Evolutionary conservation across 1,140 invertebrate species (phyloP).

Genomic region (Euura lappo): DNA sequence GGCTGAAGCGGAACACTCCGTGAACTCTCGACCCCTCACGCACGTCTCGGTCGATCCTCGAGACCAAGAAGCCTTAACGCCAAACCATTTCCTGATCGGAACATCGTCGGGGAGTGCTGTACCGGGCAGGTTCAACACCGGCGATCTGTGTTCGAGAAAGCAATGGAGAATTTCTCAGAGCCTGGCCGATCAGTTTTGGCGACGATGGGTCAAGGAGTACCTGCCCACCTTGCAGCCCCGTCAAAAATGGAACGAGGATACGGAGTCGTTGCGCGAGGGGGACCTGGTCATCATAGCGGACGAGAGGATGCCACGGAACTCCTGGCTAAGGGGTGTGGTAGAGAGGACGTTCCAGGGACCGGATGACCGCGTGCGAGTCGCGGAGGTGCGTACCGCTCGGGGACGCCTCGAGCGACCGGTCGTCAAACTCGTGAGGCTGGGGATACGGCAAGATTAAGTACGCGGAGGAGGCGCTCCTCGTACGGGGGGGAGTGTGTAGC

Average conservation of each 20-base stretch:
- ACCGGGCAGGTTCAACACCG: slow-evolving; percentile 14
- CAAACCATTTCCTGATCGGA: slow-evolving; percentile 25
- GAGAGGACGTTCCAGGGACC: too few relatives aligned
- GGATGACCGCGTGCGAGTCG: slow-evolving; percentile 26
- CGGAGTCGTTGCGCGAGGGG: slow-evolving; percentile 3
- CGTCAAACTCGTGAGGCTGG: too few relatives aligned
- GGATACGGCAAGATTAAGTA: too few relatives aligned
- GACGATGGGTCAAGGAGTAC: slow-evolving; percentile 34
- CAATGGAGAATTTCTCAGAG: slow-evolving; percentile 32
- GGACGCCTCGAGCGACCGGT: background rate
- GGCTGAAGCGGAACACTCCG: slow-evolving; percentile 11
- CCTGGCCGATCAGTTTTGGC: slow-evolving; percentile 34
- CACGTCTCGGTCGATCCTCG: slow-evolving; percentile 20
- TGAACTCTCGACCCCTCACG: slow-evolving; percentile 33
- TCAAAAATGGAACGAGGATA: slow-evolving; percentile 18
- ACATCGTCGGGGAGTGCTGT: slow-evolving; percentile 11
- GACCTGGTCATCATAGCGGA: slow-evolving; percentile 20
- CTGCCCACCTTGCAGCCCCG: slow-evolving; percentile 23
- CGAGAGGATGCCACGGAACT: slow-evolving; percentile 12
- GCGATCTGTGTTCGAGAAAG: slow-evolving; percentile 19
- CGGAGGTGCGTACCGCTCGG: slow-evolving; percentile 20
- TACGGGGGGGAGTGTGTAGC: background rate
- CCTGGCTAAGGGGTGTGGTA: slow-evolving; percentile 17
- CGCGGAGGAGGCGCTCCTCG: too few relatives aligned
- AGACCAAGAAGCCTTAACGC: slow-evolving; percentile 17